phyloP scores from a whole-genome alignment of 2,888 invertebrate genomes.

The Hesperia comma region DNA sequence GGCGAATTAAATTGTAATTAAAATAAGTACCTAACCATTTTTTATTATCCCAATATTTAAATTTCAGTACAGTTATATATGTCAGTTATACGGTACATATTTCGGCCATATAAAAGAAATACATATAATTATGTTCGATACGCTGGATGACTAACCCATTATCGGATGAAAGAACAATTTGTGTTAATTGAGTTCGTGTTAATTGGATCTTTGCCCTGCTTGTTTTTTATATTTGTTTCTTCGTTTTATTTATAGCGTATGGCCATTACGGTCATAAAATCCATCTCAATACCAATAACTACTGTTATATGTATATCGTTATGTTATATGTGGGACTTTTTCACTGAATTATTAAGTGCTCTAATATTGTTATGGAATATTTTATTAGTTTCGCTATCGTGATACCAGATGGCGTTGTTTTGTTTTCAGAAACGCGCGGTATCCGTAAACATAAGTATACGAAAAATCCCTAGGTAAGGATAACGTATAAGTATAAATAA shows the following conservation, averaged over 20 bases:
- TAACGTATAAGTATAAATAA: too few relatives aligned
- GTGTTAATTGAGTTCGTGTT: slow-evolving; percentile 42
- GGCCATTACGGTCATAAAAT: not conserved
- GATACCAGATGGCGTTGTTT: not conserved
- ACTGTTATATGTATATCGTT: not conserved
- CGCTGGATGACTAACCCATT: slow-evolving; percentile 39
- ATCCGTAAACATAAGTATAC: too few relatives aligned
- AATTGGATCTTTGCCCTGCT: slow-evolving; percentile 19
- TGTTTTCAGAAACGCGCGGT: not conserved
- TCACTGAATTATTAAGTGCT: too few relatives aligned
- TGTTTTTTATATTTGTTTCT: slow-evolving; percentile 23
- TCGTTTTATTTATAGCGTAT: slow-evolving; percentile 5
- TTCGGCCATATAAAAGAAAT: not conserved
- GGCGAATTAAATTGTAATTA: too few relatives aligned
- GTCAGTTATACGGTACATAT: not conserved
- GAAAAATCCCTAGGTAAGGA: too few relatives aligned
- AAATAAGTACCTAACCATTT: too few relatives aligned
- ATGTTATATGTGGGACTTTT: too few relatives aligned
- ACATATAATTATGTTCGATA: not conserved
- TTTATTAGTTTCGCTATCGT: not conserved
- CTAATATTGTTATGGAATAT: not conserved
- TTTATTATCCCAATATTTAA: too few relatives aligned
- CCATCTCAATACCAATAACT: not conserved
- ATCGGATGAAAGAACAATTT: slow-evolving; percentile 41
- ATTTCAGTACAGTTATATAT: too few relatives aligned